These are phyloP conservation scores for Cliona cf. orientalis DNA, from an alignment of 37 sponge, comb jelly and placozoan genomes.

Conservation along the genomic window DNA sequence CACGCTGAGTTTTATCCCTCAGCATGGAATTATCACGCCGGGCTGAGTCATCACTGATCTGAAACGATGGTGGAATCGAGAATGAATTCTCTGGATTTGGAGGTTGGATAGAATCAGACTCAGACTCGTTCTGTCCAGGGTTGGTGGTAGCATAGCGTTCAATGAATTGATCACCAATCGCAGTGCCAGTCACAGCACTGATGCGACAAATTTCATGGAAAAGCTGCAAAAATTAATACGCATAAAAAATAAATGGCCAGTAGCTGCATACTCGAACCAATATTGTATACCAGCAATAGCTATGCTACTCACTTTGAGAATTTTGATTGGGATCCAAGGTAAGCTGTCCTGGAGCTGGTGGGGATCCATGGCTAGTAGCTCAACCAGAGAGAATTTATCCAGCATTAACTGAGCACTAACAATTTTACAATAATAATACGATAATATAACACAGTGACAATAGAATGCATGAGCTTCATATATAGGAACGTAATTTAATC, in stretches of 20 bases:
- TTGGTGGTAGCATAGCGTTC: too few relatives aligned
- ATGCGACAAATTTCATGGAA: constrained; percentile 13
- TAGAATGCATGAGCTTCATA: background rate
- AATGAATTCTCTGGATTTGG: too few relatives aligned
- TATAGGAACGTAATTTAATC: too few relatives aligned
- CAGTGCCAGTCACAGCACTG: constrained; percentile 3
- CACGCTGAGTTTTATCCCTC: too few relatives aligned
- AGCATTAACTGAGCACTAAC: constrained; percentile 62
- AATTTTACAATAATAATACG: background rate
- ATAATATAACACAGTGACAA: background rate
- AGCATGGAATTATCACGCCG: too few relatives aligned
- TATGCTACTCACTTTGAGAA: constrained; percentile 7
- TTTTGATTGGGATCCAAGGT: constrained; percentile 41
- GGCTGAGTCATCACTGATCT: too few relatives aligned
- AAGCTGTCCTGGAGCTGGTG: background rate
- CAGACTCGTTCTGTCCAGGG: too few relatives aligned
- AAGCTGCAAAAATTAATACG: background rate
- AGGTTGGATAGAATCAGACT: too few relatives aligned
- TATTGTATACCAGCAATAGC: background rate
- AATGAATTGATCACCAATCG: too few relatives aligned
- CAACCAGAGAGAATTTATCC: constrained; percentile 7
- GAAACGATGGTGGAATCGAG: too few relatives aligned
- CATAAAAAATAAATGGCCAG: background rate
- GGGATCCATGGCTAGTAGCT: constrained; percentile 20
- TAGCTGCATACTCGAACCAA: too few relatives aligned